Evolutionary conservation across 2,797 vertebrate genomes (phyloP).

Genomic region (Enteromius treurensis): DNA sequence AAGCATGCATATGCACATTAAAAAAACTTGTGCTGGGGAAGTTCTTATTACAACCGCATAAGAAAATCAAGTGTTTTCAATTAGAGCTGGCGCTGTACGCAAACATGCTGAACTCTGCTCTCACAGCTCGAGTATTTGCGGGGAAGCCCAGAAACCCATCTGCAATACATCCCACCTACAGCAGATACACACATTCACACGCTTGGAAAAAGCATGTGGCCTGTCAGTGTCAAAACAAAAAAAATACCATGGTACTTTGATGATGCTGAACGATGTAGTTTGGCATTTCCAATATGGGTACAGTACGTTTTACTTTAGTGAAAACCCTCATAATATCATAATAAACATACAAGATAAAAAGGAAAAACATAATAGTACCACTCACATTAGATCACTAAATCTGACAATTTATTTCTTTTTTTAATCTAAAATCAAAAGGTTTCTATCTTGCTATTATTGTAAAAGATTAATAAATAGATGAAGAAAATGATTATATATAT

Average conservation of each 20-base stretch:
- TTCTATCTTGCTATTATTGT: too few relatives aligned
- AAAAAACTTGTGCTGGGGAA: not conserved
- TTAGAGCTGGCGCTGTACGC: conserved; percentile 54
- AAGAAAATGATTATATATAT: too few relatives aligned
- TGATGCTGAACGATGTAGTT: not conserved
- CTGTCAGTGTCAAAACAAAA: not conserved
- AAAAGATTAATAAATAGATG: too few relatives aligned
- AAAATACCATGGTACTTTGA: too few relatives aligned
- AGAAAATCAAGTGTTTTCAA: conserved; percentile 64
- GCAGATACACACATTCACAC: conserved; percentile 35
- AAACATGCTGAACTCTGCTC: conserved; percentile 59
- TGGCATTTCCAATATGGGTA: not conserved
- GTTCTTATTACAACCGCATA: conserved; percentile 45
- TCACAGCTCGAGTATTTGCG: conserved; percentile 37
- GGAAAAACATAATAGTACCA: not conserved
- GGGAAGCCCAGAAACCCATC: conserved; percentile 35
- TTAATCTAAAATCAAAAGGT: too few relatives aligned
- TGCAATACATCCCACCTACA: conserved; percentile 55
- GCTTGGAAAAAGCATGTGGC: not conserved
- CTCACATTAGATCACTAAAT: not conserved
- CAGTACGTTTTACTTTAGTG: not conserved
- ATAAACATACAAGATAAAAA: not conserved
- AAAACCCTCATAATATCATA: not conserved
- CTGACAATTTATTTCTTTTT: not conserved
- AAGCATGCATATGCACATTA: not conserved